Evolutionary conservation across 2,113 vertebrate genomes (phyloP), one percentile per base, ranked within the genome.

Genomic region (Epinephelus cyanopodus): DNA sequence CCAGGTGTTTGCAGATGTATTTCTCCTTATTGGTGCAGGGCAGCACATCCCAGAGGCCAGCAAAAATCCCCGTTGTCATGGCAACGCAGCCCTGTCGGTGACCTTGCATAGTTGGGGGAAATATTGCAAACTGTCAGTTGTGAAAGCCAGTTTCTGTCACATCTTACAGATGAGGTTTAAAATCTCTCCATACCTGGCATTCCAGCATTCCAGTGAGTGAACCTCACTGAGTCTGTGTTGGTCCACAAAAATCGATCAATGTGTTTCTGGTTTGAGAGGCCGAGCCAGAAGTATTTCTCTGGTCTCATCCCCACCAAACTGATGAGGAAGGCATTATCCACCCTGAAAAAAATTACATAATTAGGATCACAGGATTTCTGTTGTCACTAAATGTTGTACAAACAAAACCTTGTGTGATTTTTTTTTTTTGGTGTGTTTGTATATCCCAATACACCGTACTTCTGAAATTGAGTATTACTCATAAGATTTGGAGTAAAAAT

Each of bases 31-130:
- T 96, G 39, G 95, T 94, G 87, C 97, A 98, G 83, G 91, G 95
- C 82, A 97, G 81, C 74, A 98, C 89, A 93, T 97, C 96, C 97
- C 97, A 98, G 85, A 98, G 94, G 82, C 97, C 97, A 60, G 97
- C 96, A 75, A 95, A 72, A 79, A 89, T 79, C 42, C 97, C 97
- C n/a, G 97, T 97, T 78, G 61, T 96, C 95, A 98, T 97, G 27
- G 94, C 97, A 82, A 98, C 96, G 5, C 97, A 98, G 7, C 97
- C 97, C 1, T 94, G 84, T 58, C 89, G 62, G 65, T 77, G 62
- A n/a, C 89, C 93, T 94, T 42, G 21, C 6, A 54, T 83, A 64
- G 56, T 80, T 12, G 2, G 21, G 27, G 66, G 21, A 70, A 64
- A 45, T 64, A 50, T 65, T 3, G n/a, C 19, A 3, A 70, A 63